Base-by-base conservation (phyloP, 23 tunicate genomes). In the Styela clava region DNA sequence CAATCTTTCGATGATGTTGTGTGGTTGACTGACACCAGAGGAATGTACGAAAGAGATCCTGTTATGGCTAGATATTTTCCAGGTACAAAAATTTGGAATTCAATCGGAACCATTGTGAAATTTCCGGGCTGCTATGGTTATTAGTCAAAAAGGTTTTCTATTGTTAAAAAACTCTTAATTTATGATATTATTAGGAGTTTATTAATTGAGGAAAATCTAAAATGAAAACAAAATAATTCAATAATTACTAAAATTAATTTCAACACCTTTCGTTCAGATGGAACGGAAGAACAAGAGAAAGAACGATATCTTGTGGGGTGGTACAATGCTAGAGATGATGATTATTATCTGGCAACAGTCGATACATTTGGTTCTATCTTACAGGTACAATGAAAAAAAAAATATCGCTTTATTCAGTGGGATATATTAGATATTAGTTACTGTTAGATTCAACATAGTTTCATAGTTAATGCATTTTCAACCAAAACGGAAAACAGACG, bases 231-330 rank as follows among this genome's bases (percentile, higher is more conserved):
- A n/a, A n/a, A n/a, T n/a, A n/a, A n/a, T n/a, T n/a, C n/a, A n/a
- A n/a, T n/a, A n/a, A n/a, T n/a, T n/a, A n/a, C n/a, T n/a, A n/a
- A n/a, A n/a, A n/a, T n/a, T n/a, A 25, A 27, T 25, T 18, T 18
- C 22, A 28, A 73, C 78, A 33, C 9, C 27, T 16, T 12, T 23
- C 16, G 16, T 22, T n/a, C 32, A 68, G 84, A 72, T 26, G 85
- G 73, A 26, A 37, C 33, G 33, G 36, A 12, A 31, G 36, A 76
- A 31, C 30, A 30, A 21, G 64, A 27, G 21, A 69, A 69, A 71
- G 94, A 89, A 73, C 61, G 81, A 26, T 89, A 61, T 52, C 71
- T 89, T 33, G 82, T 89, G 19, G 94, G 94, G 28, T 89, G 94
- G 94, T 74, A 67, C 80, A 81, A 87, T 33, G 31, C 36, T 26